Conservation (phyloP, 2,113 vertebrate species). For the Rhea pennata region DNA sequence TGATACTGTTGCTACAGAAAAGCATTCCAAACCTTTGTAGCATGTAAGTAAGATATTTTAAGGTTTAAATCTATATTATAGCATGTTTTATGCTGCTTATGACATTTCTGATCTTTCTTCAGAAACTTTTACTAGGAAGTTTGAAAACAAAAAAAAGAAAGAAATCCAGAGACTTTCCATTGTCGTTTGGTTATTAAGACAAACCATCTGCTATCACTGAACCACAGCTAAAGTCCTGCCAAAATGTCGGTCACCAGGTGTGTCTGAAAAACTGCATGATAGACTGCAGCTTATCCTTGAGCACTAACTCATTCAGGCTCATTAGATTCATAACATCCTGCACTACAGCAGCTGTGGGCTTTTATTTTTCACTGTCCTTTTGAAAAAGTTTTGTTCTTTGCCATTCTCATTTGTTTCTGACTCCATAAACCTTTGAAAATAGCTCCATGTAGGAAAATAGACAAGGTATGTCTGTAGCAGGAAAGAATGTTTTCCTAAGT, state of each 20-base stretch:
- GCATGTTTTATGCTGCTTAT: background rate
- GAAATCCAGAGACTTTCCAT: background rate
- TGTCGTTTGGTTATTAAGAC: background rate
- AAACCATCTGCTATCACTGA: background rate
- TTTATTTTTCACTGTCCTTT: conserved; percentile 8
- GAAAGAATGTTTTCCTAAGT: background rate
- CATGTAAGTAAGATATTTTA: background rate
- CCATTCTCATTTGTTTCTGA: background rate
- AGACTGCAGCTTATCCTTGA: background rate
- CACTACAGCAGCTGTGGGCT: background rate
- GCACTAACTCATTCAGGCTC: background rate
- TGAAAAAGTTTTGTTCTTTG: background rate
- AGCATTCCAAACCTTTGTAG: background rate
- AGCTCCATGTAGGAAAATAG: background rate
- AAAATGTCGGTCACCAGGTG: background rate
- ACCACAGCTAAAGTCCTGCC: background rate
- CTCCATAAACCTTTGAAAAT: background rate
- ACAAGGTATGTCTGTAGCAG: background rate
- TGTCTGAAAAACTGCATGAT: background rate
- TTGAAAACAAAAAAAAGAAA: background rate
- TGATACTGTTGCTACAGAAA: background rate
- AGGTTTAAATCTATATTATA: background rate
- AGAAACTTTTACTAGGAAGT: background rate
- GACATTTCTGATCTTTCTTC: background rate
- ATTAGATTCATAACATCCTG: background rate